Conservation (phyloP, 2,888 invertebrate genomes). For the Halictus ligatus region DNA sequence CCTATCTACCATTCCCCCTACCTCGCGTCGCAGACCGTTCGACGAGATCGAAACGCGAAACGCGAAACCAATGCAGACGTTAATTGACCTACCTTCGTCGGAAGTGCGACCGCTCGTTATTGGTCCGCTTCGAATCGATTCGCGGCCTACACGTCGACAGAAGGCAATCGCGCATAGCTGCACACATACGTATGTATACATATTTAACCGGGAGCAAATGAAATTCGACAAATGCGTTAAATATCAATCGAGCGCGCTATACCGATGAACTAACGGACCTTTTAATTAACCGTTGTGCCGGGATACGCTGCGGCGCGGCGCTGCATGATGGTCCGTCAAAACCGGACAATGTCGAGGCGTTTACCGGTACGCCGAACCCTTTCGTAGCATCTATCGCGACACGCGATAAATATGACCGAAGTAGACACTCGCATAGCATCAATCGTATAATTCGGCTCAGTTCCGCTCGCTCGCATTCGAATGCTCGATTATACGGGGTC, state of each 20-base stretch:
- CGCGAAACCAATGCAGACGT: constrained; percentile 28
- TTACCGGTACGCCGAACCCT: too few species aligned
- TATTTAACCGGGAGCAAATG: background rate
- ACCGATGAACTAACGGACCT: background rate
- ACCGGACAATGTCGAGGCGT: background rate
- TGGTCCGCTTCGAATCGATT: constrained; percentile 63
- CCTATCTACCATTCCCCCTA: background rate
- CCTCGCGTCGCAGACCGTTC: background rate
- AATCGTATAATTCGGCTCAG: constrained; percentile 4
- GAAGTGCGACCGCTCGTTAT: constrained; percentile 62
- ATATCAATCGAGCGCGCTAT: background rate
- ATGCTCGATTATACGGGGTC: constrained; percentile 48
- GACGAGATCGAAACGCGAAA: background rate
- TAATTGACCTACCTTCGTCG: constrained; percentile 64
- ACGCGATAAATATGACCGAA: background rate
- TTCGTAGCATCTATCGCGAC: too few species aligned
- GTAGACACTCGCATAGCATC: background rate
- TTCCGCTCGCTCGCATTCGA: constrained; percentile 75
- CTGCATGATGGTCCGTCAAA: background rate
- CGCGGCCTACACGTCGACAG: constrained; percentile 45
- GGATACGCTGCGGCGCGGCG: background rate
- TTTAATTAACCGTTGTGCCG: background rate
- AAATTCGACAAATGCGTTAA: background rate
- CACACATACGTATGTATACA: constrained; percentile 63
- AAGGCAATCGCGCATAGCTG: constrained; percentile 76